These are phyloP conservation scores for Lagorchestes hirsutus DNA, from an alignment of 2,797 vertebrate species.

Conservation along the genomic window DNA sequence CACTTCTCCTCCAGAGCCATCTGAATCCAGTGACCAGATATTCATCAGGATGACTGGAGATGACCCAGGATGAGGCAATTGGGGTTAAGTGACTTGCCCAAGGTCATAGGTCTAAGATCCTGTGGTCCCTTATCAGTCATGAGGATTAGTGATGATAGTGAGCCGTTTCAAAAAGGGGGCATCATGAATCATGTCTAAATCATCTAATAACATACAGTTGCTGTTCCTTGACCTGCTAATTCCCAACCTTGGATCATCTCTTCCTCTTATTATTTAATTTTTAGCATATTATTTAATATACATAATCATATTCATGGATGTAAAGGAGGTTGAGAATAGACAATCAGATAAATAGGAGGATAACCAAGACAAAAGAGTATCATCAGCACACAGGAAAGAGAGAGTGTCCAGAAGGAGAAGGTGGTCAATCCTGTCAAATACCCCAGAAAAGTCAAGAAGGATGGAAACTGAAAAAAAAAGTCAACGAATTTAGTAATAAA, in stretches of 20 bases:
- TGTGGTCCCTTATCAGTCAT: background rate
- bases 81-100: too few species aligned
- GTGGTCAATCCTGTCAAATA: background rate
- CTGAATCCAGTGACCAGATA: too few species aligned
- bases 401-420: background rate
- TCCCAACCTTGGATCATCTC: background rate
- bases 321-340: background rate
- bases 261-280: background rate
- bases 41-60: too few species aligned
- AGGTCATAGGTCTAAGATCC: background rate
- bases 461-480: background rate
- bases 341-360: background rate
- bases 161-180: background rate
- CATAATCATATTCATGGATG: background rate
- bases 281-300: background rate
- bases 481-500: background rate
- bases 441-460: background rate
- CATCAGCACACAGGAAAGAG: background rate
- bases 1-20: too few species aligned
- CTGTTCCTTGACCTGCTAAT: background rate
- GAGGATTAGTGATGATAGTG: background rate
- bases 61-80: too few species aligned
- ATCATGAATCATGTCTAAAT: background rate
- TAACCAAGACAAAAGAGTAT: background rate
- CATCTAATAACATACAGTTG: background rate